These are phyloP conservation scores for Leptatherina wallacei DNA, from an alignment of 2,797 vertebrate genomes.

Conservation along the genomic window DNA sequence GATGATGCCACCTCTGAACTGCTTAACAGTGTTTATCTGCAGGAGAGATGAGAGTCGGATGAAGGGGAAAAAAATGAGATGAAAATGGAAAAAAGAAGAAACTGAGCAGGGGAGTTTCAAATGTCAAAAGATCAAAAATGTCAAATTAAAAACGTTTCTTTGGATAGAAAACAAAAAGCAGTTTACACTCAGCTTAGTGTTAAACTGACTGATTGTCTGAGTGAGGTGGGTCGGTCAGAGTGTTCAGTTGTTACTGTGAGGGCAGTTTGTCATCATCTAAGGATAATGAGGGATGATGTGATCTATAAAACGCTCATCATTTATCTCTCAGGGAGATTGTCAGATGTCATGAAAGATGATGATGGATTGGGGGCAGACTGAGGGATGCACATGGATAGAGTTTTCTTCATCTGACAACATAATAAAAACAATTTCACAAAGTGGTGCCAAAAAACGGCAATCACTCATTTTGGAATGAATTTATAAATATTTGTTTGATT, in stretches of 20 bases:
- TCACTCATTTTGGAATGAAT: slow-evolving; percentile 7
- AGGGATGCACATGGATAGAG: slow-evolving; percentile 6
- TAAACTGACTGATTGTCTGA: slow-evolving; percentile 43
- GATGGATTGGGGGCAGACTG: slow-evolving; percentile 14
- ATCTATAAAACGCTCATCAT: slow-evolving; percentile 52
- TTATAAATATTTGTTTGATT: slow-evolving; percentile 1
- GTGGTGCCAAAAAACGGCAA: background rate
- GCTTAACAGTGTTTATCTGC: slow-evolving; percentile 41
- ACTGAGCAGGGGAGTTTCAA: background rate
- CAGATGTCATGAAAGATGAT: slow-evolving; percentile 34
- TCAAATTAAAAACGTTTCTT: slow-evolving; percentile 5
- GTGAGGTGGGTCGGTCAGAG: slow-evolving; percentile 21
- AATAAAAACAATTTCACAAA: slow-evolving; percentile 7
- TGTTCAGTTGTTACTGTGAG: slow-evolving; percentile 34
- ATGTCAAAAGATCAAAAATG: background rate
- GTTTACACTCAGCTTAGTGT: slow-evolving; percentile 19
- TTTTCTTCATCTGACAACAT: slow-evolving; percentile 4
- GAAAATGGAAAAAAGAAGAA: background rate
- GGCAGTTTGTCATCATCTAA: slow-evolving; percentile 67
- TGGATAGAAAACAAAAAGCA: slow-evolving; percentile 23
- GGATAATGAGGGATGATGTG: slow-evolving; percentile 43
- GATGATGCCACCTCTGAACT: slow-evolving; percentile 47
- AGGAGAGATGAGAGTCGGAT: slow-evolving; percentile 9
- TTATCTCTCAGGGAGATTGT: slow-evolving; percentile 44
- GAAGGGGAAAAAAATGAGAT: background rate